Base-by-base conservation (phyloP, 2,113 vertebrate species). In the Oostethus manadensis region DNA sequence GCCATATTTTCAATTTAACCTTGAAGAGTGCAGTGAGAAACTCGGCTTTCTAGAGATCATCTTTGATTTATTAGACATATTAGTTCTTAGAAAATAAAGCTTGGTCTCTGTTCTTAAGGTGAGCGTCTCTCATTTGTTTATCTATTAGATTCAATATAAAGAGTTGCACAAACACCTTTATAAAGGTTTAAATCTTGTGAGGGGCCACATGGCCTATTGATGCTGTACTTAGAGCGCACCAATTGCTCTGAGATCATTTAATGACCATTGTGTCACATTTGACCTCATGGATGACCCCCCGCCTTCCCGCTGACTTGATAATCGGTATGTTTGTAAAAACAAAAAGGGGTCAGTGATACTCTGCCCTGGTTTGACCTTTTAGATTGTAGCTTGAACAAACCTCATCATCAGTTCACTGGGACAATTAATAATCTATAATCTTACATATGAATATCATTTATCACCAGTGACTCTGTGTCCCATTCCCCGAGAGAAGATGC, bases 391-490 rank as follows among this genome's bases (percentile, higher is more conserved):
- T 22, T 58, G 54, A 60, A 50, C 21, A 55, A n/a, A 55, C 67
- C 56, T 70, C 70, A 84, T 87, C 67, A 86, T 81, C 68, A 79
- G 76, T 80, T 83, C 75, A 87, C 86, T 60, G 68, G 56, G 42
- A 49, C 66, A 51, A 77, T 79, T 74, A 73, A 74, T 71, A 78
- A 85, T 84, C 80, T 74, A 87, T 84, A 83, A 71, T 63, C 66
- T 64, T 71, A 66, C 58, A 85, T 85, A 83, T 84, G 71, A 87
- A 85, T 71, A 81, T 77, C 60, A 76, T 84, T 76, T 71, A 71
- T 80, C 80, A 69, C 26, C 6, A 0, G 49, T 57, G 67, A 68
- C 64, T 46, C 48, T 61, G 51, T 50, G 68, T 40, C 66, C 58
- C 10, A 35, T 16, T 23, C 17, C 55, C 48, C 61, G 8, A 18